Conservation (phyloP, 1,140 invertebrate genomes). For the Coenobita brevimanus region DNA sequence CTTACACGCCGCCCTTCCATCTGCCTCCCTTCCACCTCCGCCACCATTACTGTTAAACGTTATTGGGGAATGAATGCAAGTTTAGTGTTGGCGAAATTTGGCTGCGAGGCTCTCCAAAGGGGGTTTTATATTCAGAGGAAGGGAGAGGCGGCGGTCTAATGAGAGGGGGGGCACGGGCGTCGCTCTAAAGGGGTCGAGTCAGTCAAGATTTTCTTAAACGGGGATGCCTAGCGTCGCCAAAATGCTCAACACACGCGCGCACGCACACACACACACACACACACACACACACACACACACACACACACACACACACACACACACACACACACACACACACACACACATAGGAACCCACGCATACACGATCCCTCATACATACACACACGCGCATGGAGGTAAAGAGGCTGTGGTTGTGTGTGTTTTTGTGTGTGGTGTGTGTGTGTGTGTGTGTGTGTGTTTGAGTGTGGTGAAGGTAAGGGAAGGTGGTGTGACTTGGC, state of each 20-base stretch:
- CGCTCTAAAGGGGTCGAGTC: constrained; percentile 17
- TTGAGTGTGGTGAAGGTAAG: too few species aligned
- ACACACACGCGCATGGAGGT: constrained; percentile 1
- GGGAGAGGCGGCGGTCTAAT: too few species aligned
- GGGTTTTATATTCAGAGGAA: too few species aligned
- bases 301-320: neutral
- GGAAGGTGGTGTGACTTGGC: too few species aligned
- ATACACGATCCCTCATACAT: neutral
- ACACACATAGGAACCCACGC: neutral
- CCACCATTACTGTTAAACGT: too few species aligned
- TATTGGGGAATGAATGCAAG: too few species aligned
- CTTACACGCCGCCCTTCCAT: too few species aligned
- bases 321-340: neutral
- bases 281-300: neutral
- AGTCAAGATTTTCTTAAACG: constrained; percentile 24
- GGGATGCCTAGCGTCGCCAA: constrained; percentile 4
- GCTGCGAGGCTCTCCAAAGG: too few species aligned
- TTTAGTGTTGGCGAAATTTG: too few species aligned
- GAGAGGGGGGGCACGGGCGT: constrained; percentile 8
- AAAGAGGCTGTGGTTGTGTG: constrained; percentile 16
- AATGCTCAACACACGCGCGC: neutral
- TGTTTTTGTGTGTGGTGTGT: too few species aligned
- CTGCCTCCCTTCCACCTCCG: too few species aligned
- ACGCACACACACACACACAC: neutral
- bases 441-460: too few species aligned